A percentile compares a stretch with the other conserved stretches of the same genome.
Conservation (phyloP, 2,797 vertebrate genomes). For the Peromyscus melanophrys region DNA sequence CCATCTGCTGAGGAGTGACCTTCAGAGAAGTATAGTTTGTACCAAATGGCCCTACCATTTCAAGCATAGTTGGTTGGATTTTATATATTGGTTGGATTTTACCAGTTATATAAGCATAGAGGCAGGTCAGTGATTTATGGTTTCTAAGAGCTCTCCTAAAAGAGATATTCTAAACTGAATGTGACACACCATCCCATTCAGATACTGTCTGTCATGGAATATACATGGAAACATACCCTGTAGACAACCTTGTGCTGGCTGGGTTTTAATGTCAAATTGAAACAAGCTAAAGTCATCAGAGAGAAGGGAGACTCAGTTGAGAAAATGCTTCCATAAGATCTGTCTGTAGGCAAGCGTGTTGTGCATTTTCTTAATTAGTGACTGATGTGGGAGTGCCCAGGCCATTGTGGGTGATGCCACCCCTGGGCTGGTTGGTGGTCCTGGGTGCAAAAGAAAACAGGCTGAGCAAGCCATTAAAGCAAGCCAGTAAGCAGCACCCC, state of each 20-base stretch:
- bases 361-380: not conserved
- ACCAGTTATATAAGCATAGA: not conserved
- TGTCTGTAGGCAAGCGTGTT: not conserved
- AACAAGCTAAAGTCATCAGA: not conserved
- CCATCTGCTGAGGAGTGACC: not conserved
- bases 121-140: not conserved
- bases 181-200: not conserved
- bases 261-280: not conserved
- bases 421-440: not conserved
- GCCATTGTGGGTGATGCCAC: not conserved
- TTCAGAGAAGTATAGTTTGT: slow-evolving; percentile 30
- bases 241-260: not conserved
- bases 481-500: not conserved
- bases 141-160: not conserved
- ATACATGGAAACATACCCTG: not conserved
- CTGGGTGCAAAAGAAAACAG: not conserved
- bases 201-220: not conserved
- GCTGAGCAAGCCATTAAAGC: not conserved
- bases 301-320: not conserved
- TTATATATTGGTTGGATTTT: slow-evolving; percentile 36
- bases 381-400: not conserved
- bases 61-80: not conserved
- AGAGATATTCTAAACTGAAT: not conserved
- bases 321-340: not conserved
- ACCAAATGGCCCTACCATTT: not conserved